Evolutionary conservation across 1,140 invertebrate genomes (phyloP).

Genomic region (Lerema accius): DNA sequence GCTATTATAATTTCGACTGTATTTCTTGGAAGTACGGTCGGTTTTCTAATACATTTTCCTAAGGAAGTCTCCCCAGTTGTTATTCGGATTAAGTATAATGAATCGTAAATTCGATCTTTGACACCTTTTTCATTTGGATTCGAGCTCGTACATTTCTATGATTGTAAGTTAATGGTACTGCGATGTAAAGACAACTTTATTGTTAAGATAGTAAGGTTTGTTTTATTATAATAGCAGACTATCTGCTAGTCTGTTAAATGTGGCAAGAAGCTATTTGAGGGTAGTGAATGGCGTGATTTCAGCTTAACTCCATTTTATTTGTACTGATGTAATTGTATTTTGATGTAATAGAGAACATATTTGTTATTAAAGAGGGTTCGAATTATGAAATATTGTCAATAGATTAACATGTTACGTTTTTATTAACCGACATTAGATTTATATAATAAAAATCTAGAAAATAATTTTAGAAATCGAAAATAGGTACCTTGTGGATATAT

Average conservation of each 20-base stretch:
- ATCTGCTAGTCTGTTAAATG: constrained; percentile 60
- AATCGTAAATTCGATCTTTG: constrained; percentile 83
- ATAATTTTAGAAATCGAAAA: no score
- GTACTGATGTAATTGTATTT: constrained; percentile 64
- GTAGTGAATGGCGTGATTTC: constrained; percentile 51
- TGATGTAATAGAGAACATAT: constrained; percentile 62
- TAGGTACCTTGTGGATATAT: no score
- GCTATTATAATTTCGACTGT: constrained; percentile 40
- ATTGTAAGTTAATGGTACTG: constrained; percentile 47
- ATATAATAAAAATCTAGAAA: no score
- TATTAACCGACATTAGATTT: not conserved
- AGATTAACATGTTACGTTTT: constrained; percentile 17
- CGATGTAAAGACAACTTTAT: constrained; percentile 30
- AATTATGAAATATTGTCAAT: constrained; percentile 29
- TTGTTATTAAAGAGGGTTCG: constrained; percentile 43
- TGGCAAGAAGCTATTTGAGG: constrained; percentile 52
- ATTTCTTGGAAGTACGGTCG: constrained; percentile 17
- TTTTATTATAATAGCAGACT: constrained; percentile 19
- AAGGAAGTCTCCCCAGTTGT: constrained; percentile 57
- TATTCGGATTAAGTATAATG: constrained; percentile 80
- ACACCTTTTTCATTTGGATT: constrained; percentile 81
- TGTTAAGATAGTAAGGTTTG: constrained; percentile 26
- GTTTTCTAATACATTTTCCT: constrained; percentile 11
- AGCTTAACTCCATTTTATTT: constrained; percentile 56
- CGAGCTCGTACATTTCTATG: constrained; percentile 65